Evolutionary conservation across 1,140 invertebrate species (phyloP).

Genomic region (Drosophila equinoxialis): DNA sequence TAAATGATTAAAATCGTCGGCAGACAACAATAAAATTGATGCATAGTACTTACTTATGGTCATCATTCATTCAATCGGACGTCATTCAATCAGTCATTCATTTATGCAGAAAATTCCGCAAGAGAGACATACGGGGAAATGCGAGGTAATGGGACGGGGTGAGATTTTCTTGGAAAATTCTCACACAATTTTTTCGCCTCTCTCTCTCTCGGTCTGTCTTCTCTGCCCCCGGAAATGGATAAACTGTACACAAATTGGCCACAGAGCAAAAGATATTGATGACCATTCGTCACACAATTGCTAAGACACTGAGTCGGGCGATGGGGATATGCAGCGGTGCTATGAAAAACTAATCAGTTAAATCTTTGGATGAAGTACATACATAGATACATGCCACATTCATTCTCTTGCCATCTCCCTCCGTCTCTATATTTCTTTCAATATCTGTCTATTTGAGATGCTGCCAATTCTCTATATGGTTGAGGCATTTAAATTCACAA

Average conservation of each 20-base stretch:
- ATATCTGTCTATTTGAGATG: neutral
- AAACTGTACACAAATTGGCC: conserved; percentile 71
- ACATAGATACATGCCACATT: conserved; percentile 21
- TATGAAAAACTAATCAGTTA: conserved; percentile 44
- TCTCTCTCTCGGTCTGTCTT: neutral
- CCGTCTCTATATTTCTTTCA: neutral
- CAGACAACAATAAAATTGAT: conserved; percentile 37
- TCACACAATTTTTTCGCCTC: conserved; percentile 63
- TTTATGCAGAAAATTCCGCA: conserved; percentile 30
- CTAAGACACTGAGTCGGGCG: neutral
- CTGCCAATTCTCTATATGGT: conserved; percentile 7
- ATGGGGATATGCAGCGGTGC: neutral
- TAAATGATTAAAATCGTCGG: conserved; percentile 74
- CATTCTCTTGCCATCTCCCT: neutral
- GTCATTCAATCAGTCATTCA: conserved; percentile 52
- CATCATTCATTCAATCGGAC: conserved; percentile 43
- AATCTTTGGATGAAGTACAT: conserved; percentile 23
- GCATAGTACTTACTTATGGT: conserved; percentile 22
- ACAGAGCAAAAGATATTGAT: conserved; percentile 53
- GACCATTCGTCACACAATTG: conserved; percentile 69
- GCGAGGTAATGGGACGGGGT: neutral
- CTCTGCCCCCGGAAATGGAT: conserved; percentile 59
- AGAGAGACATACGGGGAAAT: neutral
- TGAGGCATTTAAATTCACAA: conserved; percentile 37
- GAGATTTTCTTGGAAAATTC: conserved; percentile 66